These are phyloP conservation scores for Pseudobourletiella spinata DNA, from an alignment of 1,140 invertebrate genomes.

Conservation along the genomic window DNA sequence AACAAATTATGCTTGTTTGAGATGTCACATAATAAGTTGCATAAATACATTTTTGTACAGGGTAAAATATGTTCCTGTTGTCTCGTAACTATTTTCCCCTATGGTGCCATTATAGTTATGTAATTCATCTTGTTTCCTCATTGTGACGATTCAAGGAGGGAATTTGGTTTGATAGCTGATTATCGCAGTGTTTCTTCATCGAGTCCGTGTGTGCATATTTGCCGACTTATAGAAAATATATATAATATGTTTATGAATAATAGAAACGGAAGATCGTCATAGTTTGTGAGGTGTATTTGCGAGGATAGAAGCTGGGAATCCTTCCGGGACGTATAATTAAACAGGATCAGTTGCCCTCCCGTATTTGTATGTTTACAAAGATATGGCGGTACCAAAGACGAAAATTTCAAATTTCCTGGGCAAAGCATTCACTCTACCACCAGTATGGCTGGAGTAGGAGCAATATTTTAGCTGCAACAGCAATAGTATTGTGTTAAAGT, in stretches of 20 bases:
- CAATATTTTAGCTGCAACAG: neutral
- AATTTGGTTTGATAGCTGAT: neutral
- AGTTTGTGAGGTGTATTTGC: too few relatives aligned
- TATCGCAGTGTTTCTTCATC: neutral
- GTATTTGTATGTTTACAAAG: neutral
- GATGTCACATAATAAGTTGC: neutral
- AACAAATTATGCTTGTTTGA: neutral
- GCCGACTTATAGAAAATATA: neutral
- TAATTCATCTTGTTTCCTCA: neutral
- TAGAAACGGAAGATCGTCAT: too few relatives aligned
- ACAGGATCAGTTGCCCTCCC: neutral
- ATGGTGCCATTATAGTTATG: neutral
- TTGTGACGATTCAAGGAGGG: slow-evolving; percentile 8
- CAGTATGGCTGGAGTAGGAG: too few relatives aligned
- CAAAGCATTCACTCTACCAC: too few relatives aligned
- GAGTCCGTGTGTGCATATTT: neutral
- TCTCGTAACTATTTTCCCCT: neutral
- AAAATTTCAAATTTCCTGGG: too few relatives aligned
- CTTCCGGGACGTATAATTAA: neutral
- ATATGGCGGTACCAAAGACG: neutral
- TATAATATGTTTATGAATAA: neutral
- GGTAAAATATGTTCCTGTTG: slow-evolving; percentile 1
- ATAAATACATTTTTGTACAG: slow-evolving; percentile 2
- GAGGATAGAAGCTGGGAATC: neutral
- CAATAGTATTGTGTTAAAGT: neutral